phyloP scores from a whole-genome alignment of 2,113 vertebrate species.

The Anhinga anhinga region DNA sequence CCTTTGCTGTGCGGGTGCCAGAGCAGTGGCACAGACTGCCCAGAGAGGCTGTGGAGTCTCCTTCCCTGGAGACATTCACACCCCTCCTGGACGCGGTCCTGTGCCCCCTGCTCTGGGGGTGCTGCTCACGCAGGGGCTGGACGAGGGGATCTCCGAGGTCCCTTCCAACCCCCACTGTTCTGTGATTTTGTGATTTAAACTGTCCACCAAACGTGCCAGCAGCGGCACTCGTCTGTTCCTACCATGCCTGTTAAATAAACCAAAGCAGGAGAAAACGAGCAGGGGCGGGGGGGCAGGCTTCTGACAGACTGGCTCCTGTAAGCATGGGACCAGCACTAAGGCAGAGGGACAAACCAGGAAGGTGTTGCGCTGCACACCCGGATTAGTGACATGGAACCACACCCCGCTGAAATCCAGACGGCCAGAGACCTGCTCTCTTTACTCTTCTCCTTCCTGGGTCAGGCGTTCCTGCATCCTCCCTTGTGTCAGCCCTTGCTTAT shows the following conservation, averaged over 20 bases:
- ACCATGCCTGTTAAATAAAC: background rate
- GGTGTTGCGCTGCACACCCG: accelerated
- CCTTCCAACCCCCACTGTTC: no score
- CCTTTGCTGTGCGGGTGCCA: no score
- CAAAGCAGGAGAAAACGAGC: background rate
- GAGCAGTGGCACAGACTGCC: no score
- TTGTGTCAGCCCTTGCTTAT: accelerated
- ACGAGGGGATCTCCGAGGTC: no score
- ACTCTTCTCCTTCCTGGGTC: background rate
- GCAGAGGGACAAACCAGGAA: background rate
- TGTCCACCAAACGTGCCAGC: accelerated
- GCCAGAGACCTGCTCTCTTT: background rate
- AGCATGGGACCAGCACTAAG: background rate
- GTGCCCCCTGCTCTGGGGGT: no score
- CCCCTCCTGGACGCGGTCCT: no score
- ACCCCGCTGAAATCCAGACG: background rate
- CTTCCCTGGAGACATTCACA: no score
- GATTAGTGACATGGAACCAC: background rate
- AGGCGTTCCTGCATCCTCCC: accelerated
- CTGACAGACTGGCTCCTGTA: background rate
- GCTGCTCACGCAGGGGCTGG: no score
- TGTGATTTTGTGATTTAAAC: background rate
- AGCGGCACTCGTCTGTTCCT: accelerated
- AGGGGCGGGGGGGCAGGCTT: background rate
- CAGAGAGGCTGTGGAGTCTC: no score